A percentile compares a stretch with the other conserved stretches of the same genome.
phyloP scores from a whole-genome alignment of 2,888 invertebrate species.

The Habroteleia sp. region DNA sequence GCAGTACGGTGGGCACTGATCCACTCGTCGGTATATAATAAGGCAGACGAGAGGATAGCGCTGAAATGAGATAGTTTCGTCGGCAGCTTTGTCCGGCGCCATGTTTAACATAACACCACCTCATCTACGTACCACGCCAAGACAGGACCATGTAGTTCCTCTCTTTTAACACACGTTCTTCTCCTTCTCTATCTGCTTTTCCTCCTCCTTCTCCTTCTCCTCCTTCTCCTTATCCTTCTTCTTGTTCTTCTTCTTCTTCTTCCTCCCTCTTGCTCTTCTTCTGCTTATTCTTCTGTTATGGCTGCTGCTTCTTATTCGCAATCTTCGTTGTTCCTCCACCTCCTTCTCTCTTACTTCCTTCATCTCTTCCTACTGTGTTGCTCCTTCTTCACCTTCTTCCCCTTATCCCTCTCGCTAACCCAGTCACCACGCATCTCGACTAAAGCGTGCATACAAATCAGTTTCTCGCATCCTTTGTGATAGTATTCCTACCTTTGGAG shows the following conservation, averaged over 20 bases:
- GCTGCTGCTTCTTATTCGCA: conserved; percentile 8
- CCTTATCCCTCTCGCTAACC: conserved; percentile 2
- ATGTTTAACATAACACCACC: conserved; percentile 78
- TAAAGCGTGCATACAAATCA: conserved; percentile 70
- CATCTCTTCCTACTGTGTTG: conserved; percentile 8
- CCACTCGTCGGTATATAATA: conserved; percentile 67
- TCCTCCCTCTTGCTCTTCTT: conserved; percentile 17
- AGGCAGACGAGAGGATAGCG: conserved; percentile 71
- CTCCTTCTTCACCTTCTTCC: conserved; percentile 20
- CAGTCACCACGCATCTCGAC: conserved; percentile 43
- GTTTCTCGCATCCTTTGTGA: conserved; percentile 68
- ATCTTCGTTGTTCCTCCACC: conserved; percentile 26
- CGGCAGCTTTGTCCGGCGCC: conserved; percentile 68
- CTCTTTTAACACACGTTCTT: conserved; percentile 61
- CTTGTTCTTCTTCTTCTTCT: conserved; percentile 62
- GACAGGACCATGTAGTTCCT: conserved; percentile 62
- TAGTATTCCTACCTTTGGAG: conserved; percentile 60
- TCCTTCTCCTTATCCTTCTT: conserved; percentile 36
- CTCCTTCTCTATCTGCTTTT: conserved; percentile 45
- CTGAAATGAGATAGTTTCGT: conserved; percentile 75
- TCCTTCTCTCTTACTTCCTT: conserved; percentile 12
- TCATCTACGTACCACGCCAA: conserved; percentile 73
- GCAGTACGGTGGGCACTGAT: conserved; percentile 68
- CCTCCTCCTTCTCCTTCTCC: conserved; percentile 50
- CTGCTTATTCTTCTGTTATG: background rate